phyloP scores from a whole-genome alignment of 2,797 vertebrate genomes.

The Myoxocephalus aenaeus region DNA sequence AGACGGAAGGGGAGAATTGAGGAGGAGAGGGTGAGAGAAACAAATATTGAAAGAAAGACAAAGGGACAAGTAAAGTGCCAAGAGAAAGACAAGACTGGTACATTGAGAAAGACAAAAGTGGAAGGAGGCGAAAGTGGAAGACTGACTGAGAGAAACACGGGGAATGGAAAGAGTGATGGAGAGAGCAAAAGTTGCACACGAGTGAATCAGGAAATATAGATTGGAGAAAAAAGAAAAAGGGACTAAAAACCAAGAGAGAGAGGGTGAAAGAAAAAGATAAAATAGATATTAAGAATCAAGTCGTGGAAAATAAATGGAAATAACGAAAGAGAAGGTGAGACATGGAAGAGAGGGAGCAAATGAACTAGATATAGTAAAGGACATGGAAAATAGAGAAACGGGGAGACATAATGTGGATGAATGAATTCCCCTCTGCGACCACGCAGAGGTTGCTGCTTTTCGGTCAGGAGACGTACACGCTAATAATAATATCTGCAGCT shows the following conservation, averaged over 20 bases:
- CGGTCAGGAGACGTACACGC: not conserved
- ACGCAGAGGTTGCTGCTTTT: not conserved
- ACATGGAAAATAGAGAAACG: not conserved
- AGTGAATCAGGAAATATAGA: not conserved
- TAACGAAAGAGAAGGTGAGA: not conserved
- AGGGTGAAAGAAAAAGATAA: not conserved
- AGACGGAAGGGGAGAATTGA: not conserved
- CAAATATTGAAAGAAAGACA: slow-evolving; percentile 4
- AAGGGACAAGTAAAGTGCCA: not conserved
- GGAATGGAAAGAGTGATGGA: not conserved
- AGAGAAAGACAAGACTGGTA: not conserved
- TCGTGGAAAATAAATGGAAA: not conserved
- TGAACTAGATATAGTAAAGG: not conserved
- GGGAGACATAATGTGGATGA: not conserved
- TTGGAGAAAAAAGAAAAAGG: not conserved
- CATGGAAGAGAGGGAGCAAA: not conserved
- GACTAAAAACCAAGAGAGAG: not conserved
- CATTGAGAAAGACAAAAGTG: slow-evolving; percentile 8
- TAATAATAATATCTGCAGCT: slow-evolving; percentile 25
- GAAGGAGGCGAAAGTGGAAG: not conserved
- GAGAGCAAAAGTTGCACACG: not conserved
- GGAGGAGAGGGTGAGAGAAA: not conserved
- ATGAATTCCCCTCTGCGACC: not conserved
- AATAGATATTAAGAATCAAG: not conserved
- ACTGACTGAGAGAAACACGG: not conserved